Percentiles rank a stretch among this genome's conserved stretches.
These are phyloP conservation scores for Melanocharis versteri DNA, from an alignment of 2,113 vertebrate species.

Conservation along the genomic window DNA sequence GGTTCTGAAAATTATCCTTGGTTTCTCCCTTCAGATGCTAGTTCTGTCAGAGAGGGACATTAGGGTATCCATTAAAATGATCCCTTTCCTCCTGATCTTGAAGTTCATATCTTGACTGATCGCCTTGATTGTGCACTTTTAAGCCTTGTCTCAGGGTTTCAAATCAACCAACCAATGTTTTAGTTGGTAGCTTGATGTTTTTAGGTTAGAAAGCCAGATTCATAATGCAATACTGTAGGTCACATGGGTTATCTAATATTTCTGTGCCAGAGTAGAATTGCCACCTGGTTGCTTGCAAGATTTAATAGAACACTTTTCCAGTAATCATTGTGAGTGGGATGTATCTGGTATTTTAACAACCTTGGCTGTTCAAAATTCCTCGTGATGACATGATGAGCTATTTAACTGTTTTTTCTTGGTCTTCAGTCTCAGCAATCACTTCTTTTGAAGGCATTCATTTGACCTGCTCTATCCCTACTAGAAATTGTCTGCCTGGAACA, in stretches of 20 bases:
- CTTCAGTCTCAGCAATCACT: background rate
- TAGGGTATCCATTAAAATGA: background rate
- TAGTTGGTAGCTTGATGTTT: background rate
- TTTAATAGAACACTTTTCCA: background rate
- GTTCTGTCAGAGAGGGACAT: background rate
- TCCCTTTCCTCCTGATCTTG: background rate
- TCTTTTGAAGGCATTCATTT: background rate
- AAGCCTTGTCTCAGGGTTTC: background rate
- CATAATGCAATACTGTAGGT: background rate
- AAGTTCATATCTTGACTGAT: background rate
- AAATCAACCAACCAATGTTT: background rate
- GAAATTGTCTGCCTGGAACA: background rate
- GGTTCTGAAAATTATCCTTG: background rate
- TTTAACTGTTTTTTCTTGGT: background rate
- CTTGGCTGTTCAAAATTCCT: background rate
- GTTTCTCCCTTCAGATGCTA: background rate
- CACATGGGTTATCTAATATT: background rate
- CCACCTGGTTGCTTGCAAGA: background rate
- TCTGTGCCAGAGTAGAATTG: background rate
- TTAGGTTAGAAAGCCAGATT: background rate
- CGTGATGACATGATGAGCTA: background rate
- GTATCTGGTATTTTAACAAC: background rate
- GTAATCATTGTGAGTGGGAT: background rate
- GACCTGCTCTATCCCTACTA: background rate
- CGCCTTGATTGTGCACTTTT: background rate